These are phyloP conservation scores for Corvus hawaiiensis DNA, from an alignment of 2,113 vertebrate species.

Conservation along the genomic window DNA sequence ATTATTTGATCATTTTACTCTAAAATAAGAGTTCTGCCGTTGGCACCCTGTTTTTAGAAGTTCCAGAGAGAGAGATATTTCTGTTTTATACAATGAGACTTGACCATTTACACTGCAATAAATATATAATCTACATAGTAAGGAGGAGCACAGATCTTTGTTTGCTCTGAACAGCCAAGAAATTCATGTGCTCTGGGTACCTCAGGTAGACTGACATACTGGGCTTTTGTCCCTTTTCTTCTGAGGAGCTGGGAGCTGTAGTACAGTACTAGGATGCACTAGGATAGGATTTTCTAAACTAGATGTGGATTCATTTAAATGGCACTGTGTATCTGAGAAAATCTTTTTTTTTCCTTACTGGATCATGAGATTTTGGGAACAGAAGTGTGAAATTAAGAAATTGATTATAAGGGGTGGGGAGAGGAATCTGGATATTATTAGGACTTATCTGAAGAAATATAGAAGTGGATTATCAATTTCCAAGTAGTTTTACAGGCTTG, in stretches of 20 bases:
- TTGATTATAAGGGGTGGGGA: neutral
- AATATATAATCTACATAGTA: neutral
- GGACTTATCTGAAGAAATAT: neutral
- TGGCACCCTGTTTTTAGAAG: neutral
- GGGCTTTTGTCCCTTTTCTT: neutral
- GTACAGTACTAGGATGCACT: neutral
- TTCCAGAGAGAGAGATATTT: neutral
- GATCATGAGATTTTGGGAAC: neutral
- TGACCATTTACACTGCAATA: neutral
- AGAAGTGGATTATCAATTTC: neutral
- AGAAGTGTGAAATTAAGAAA: neutral
- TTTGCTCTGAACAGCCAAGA: neutral
- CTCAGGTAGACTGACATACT: neutral
- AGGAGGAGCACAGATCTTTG: neutral
- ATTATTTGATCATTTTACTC: neutral
- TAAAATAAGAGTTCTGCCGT: neutral
- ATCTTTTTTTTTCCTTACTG: neutral
- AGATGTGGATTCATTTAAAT: neutral
- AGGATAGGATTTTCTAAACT: neutral
- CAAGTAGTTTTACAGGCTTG: neutral
- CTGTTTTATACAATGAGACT: neutral
- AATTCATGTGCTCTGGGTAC: neutral
- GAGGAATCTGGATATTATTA: neutral
- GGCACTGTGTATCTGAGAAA: neutral
- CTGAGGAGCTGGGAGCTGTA: neutral